These are phyloP conservation scores for Sphecodes monilicornis DNA, from an alignment of 2,888 invertebrate species.

Conservation along the genomic window DNA sequence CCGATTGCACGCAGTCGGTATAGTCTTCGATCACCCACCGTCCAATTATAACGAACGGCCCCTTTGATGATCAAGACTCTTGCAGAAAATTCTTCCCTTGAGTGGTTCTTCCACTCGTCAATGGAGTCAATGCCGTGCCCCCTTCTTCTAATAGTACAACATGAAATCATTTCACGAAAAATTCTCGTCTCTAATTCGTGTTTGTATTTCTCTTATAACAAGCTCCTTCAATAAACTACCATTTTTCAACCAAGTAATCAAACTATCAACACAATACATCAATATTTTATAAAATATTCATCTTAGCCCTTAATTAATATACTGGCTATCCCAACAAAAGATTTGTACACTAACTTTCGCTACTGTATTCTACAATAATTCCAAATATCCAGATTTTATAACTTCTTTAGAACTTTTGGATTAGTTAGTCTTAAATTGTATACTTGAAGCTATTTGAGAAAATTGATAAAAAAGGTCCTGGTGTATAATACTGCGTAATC, in stretches of 20 bases:
- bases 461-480: too few relatives aligned
- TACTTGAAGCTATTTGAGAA: too few relatives aligned
- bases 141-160: neutral
- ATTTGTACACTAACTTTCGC: too few relatives aligned
- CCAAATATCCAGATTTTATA: too few relatives aligned
- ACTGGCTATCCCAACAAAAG: too few relatives aligned
- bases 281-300: too few relatives aligned
- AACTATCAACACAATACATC: neutral
- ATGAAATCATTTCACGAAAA: conserved; percentile 13
- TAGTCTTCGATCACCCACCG: conserved; percentile 52
- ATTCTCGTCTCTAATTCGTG: neutral
- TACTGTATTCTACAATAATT: too few relatives aligned
- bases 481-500: too few relatives aligned
- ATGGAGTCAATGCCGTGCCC: neutral
- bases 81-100: conserved; percentile 15
- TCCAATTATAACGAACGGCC: conserved; percentile 53
- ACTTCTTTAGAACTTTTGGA: too few relatives aligned
- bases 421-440: too few relatives aligned
- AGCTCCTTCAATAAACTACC: neutral
- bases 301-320: too few relatives aligned
- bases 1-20: conserved; percentile 36
- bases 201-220: neutral
- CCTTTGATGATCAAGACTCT: conserved; percentile 40
- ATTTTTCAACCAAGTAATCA: neutral
- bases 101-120: neutral